Base-by-base conservation (phyloP, 2,113 vertebrate species). In the Halichoerus grypus region DNA sequence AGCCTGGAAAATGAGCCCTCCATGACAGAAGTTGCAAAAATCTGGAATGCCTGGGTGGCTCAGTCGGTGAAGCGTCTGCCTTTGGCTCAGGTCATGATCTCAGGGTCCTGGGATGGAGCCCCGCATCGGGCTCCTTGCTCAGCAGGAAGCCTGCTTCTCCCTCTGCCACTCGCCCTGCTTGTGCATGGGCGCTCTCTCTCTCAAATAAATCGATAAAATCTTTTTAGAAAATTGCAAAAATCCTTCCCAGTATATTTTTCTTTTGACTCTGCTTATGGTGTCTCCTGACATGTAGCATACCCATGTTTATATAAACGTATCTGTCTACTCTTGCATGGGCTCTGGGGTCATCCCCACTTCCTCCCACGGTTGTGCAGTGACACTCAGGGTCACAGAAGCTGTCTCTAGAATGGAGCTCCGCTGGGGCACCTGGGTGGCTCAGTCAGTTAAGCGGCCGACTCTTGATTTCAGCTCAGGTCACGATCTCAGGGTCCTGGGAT, bases 111-210 rank as follows among this genome's bases (percentile, higher is more conserved):
- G 14, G 31, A 67, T 16, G 0, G 31, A 67, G 63, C 1, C 63
- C 63, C 1, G 5, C 1, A 0, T 33, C 1, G 15, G 63, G 63
- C 63, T 16, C 63, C 63, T 5, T 67, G 63, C 63, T 67, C 14
- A 7, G 31, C 1, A 3, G 13, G 31, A 31, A 33, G 63, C 3
- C 28, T 33, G 63, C 63, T 33, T 33, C 63, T 65, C 63, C 63
- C 63, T 65, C 63, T 65, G 28, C 28, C 2, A 1, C 28, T 33
- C 14, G 2, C 28, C 28, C 28, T 15, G 28, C 63, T 65, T 63
- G 61, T 63, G 26, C 21, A 2, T 22, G 0, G 0, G 0, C 13
- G 12, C 61, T 12, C 59, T 63, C 26, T 65, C 61, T 31, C 28
- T 15, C 61, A 14, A 31, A 65, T 31, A 31, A 63, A 31, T 31